These are phyloP conservation scores for Phylloscopus trochiloides DNA, from an alignment of 2,113 vertebrate genomes.

Conservation along the genomic window DNA sequence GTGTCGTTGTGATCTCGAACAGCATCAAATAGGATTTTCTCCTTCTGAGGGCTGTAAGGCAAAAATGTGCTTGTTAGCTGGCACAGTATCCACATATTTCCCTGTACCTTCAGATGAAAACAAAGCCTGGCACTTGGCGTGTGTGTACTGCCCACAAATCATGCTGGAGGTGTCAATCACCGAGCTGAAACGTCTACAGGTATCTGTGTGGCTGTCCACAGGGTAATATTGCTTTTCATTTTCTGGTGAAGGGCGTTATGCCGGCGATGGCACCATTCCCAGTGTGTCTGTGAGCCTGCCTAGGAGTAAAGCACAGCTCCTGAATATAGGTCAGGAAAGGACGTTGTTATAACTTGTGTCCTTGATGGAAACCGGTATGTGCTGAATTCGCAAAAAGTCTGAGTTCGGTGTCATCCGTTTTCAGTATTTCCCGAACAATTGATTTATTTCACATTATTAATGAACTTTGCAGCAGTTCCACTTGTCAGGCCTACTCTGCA, in stretches of 20 bases:
- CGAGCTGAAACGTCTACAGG: neutral
- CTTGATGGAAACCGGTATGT: slow-evolving; percentile 72
- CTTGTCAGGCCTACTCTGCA: slow-evolving; percentile 89
- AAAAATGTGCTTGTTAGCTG: neutral
- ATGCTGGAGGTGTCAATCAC: neutral
- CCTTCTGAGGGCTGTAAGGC: neutral
- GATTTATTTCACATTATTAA: slow-evolving; percentile 99
- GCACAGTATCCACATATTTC: rapidly evolving
- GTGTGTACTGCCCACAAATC: neutral
- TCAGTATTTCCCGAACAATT: slow-evolving; percentile 86
- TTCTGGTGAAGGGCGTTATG: neutral
- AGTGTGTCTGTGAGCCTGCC: neutral
- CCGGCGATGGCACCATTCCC: neutral
- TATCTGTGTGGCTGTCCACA: rapidly evolving
- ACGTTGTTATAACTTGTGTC: slow-evolving; percentile 50
- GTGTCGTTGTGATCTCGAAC: too few species aligned
- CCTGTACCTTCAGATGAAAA: neutral
- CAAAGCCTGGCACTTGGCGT: neutral
- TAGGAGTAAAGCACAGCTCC: neutral
- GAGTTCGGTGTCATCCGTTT: slow-evolving; percentile 76
- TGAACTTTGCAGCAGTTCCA: slow-evolving; percentile 95
- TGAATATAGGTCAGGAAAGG: slow-evolving; percentile 65
- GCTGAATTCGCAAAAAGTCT: slow-evolving; percentile 78
- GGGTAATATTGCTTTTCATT: neutral
- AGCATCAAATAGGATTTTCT: neutral